Conservation (phyloP, 1,140 invertebrate genomes). For the Radopholus similis region DNA sequence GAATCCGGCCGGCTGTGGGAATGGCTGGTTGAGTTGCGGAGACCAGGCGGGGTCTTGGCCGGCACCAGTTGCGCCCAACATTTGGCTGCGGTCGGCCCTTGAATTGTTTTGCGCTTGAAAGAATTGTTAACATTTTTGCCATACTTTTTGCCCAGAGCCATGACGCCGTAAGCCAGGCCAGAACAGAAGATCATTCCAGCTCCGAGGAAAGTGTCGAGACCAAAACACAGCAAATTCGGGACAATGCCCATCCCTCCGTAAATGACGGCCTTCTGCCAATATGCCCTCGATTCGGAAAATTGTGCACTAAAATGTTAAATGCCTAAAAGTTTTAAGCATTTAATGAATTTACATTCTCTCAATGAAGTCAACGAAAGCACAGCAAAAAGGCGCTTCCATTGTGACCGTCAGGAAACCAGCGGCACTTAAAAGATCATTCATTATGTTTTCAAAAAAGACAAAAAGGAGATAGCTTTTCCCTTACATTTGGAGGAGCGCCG, state of each 20-base stretch:
- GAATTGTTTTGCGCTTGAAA: background rate
- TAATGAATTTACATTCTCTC: too few species aligned
- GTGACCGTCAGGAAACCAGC: conserved; percentile 78
- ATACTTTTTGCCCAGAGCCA: conserved; percentile 72
- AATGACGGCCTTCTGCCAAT: conserved; percentile 81
- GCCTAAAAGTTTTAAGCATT: too few species aligned
- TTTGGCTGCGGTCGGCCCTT: conserved; percentile 53
- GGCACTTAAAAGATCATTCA: conserved; percentile 63
- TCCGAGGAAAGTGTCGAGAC: conserved; percentile 75
- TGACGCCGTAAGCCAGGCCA: conserved; percentile 84
- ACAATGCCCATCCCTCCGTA: conserved; percentile 68
- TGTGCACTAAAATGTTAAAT: too few species aligned
- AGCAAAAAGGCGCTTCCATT: conserved; percentile 88
- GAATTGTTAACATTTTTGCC: conserved; percentile 3
- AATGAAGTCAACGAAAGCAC: conserved; percentile 86
- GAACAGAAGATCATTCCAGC: conserved; percentile 80
- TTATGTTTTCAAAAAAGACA: background rate
- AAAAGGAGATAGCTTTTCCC: conserved; percentile 35
- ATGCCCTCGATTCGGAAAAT: conserved; percentile 75
- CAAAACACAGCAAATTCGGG: conserved; percentile 74
- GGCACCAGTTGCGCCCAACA: conserved; percentile 48
- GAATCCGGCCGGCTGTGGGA: conserved; percentile 43
- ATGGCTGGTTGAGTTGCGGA: conserved; percentile 50
- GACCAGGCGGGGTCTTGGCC: conserved; percentile 52
- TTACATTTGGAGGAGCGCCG: conserved; percentile 81